Evolutionary conservation across 23 tunicate genomes (phyloP).

Genomic region (Pegea sp.): DNA sequence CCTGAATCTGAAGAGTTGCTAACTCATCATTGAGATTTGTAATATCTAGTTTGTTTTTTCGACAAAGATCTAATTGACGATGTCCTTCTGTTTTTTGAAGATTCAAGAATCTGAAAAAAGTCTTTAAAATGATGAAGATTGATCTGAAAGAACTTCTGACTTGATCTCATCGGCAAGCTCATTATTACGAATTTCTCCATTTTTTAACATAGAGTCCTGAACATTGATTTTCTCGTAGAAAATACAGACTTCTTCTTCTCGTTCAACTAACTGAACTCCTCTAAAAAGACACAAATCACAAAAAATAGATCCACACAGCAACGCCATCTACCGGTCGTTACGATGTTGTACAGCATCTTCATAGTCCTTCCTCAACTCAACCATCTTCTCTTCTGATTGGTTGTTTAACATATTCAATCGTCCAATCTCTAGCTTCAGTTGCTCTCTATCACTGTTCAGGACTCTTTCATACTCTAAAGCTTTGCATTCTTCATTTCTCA

Average conservation of each 20-base stretch:
- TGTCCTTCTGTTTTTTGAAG: slow-evolving; percentile 57
- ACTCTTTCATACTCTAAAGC: slow-evolving; percentile 35
- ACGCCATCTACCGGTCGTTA: slow-evolving; percentile 76
- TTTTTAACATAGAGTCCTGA: slow-evolving; percentile 80
- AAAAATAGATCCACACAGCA: too few relatives aligned
- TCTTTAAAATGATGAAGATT: neutral
- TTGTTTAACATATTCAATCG: slow-evolving; percentile 80
- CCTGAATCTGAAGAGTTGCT: slow-evolving; percentile 67
- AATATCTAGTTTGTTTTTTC: slow-evolving; percentile 52
- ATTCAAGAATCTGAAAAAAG: slow-evolving; percentile 29
- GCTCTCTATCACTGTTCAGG: slow-evolving; percentile 64
- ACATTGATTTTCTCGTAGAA: slow-evolving; percentile 87
- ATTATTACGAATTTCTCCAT: slow-evolving; percentile 69
- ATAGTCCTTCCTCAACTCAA: slow-evolving; percentile 66
- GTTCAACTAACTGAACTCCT: slow-evolving; percentile 91
- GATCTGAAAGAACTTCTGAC: slow-evolving; percentile 4
- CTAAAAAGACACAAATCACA: slow-evolving; percentile 6
- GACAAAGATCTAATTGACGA: slow-evolving; percentile 45
- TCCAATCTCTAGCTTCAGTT: slow-evolving; percentile 72
- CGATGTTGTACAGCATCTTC: slow-evolving; percentile 86
- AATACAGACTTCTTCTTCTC: slow-evolving; percentile 96
- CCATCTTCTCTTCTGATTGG: slow-evolving; percentile 90
- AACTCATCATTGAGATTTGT: slow-evolving; percentile 66
- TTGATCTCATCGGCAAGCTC: slow-evolving; percentile 74
- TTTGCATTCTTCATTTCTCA: slow-evolving; percentile 63